Percentiles rank a stretch among this genome's conserved stretches.
These are phyloP conservation scores for Amphipoea oculea DNA, from an alignment of 2,888 invertebrate genomes.

Conservation along the genomic window DNA sequence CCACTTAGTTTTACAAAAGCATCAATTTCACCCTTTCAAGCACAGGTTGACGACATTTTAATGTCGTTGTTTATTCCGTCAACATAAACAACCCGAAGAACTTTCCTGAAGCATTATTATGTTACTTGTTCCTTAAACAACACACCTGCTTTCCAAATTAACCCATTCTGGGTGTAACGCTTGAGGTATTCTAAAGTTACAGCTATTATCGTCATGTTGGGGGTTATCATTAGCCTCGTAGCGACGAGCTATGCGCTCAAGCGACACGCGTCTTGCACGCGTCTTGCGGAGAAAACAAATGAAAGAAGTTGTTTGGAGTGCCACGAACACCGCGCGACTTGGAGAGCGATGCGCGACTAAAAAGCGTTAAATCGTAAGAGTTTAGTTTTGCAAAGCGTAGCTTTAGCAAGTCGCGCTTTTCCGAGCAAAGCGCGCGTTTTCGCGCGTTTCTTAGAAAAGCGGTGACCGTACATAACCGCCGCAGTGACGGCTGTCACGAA, in stretches of 20 bases:
- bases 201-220: slow-evolving; percentile 21
- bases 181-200: slow-evolving; percentile 33
- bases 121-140: slow-evolving; percentile 13
- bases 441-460: no score
- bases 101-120: neutral
- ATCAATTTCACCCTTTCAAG: neutral
- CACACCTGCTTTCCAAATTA: slow-evolving; percentile 37
- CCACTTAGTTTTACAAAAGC: neutral
- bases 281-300: neutral
- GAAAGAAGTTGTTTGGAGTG: neutral
- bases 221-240: neutral
- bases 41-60: neutral
- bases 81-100: slow-evolving; percentile 19
- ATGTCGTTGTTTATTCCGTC: slow-evolving; percentile 19
- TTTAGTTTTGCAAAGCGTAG: neutral
- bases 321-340: neutral
- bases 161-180: slow-evolving; percentile 21
- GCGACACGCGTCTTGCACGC: neutral
- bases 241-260: neutral
- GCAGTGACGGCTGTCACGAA: no score
- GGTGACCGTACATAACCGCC: no score
- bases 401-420: no score
- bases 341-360: no score
- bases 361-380: neutral
- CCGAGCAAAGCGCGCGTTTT: no score